Percentiles rank a stretch among this genome's conserved stretches.
phyloP scores from a whole-genome alignment of 30 jellyfish, hydroid and myxozoan species.

The Hydractinia echinata region DNA sequence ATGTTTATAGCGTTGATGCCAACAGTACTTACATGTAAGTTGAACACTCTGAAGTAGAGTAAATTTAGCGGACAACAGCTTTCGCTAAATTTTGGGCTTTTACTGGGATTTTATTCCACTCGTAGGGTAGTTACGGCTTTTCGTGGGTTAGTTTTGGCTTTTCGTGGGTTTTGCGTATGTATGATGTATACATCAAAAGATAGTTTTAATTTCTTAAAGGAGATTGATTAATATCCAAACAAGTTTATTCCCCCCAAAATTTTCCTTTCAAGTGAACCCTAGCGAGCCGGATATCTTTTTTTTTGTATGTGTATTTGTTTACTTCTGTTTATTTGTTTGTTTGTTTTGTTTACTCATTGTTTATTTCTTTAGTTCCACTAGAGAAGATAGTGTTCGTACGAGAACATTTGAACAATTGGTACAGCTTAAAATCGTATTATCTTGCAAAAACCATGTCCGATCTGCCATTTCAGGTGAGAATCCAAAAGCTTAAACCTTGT shows the following conservation, averaged over 20 bases:
- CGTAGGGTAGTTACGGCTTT: too few species aligned
- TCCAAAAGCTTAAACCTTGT: too few species aligned
- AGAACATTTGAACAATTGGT: conserved; percentile 98
- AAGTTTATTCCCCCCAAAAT: not conserved
- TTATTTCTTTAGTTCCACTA: conserved; percentile 77
- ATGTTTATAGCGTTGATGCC: conserved; percentile 99
- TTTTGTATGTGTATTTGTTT: not conserved
- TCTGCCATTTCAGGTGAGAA: conserved; percentile 91
- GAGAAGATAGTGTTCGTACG: conserved; percentile 89
- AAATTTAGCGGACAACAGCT: not conserved
- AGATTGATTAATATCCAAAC: too few species aligned
- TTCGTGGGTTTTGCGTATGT: too few species aligned
- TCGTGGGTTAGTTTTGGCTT: too few species aligned
- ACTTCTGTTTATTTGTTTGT: too few species aligned
- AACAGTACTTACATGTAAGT: conserved; percentile 97
- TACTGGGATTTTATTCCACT: not conserved
- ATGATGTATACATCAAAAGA: too few species aligned
- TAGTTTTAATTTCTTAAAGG: too few species aligned
- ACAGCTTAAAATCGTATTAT: conserved; percentile 89
- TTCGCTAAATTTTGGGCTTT: not conserved
- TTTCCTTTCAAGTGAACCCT: not conserved
- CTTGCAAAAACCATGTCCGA: conserved; percentile 98
- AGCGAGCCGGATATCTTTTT: too few species aligned
- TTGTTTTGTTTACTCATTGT: not conserved
- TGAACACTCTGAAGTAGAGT: not conserved